These are phyloP conservation scores for Sepiola atlantica DNA, from an alignment of 2,888 invertebrate species.

Conservation along the genomic window DNA sequence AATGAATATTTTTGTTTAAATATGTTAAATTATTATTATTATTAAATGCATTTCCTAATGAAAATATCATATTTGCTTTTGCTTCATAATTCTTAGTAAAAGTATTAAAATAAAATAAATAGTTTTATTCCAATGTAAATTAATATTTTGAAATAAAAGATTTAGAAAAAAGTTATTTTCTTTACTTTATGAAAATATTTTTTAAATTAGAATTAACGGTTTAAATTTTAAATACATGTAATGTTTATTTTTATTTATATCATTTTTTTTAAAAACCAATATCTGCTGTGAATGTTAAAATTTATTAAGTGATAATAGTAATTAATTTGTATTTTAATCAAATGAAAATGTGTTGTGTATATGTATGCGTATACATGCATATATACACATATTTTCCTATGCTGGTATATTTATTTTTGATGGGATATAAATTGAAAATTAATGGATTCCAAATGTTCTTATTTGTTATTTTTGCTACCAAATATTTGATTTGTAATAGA, in stretches of 20 bases:
- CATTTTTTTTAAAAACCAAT: background rate
- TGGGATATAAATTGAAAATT: background rate
- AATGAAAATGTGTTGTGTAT: background rate
- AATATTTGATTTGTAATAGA: conserved; percentile 43
- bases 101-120: background rate
- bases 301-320: background rate
- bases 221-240: background rate
- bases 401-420: background rate
- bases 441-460: background rate
- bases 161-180: background rate
- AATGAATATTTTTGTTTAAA: background rate
- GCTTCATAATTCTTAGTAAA: background rate
- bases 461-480: conserved; percentile 32
- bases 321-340: background rate
- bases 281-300: background rate
- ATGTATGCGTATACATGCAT: background rate
- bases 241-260: background rate
- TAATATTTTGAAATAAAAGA: background rate
- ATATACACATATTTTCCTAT: background rate
- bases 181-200: background rate
- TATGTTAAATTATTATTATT: background rate
- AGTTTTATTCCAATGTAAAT: background rate
- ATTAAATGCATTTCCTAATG: background rate
- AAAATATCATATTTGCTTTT: background rate
- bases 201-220: background rate